Evolutionary conservation across 2,888 invertebrate genomes (phyloP), one percentile per base, ranked within the genome.

Genomic region (Scrobipalpa atriplicella): DNA sequence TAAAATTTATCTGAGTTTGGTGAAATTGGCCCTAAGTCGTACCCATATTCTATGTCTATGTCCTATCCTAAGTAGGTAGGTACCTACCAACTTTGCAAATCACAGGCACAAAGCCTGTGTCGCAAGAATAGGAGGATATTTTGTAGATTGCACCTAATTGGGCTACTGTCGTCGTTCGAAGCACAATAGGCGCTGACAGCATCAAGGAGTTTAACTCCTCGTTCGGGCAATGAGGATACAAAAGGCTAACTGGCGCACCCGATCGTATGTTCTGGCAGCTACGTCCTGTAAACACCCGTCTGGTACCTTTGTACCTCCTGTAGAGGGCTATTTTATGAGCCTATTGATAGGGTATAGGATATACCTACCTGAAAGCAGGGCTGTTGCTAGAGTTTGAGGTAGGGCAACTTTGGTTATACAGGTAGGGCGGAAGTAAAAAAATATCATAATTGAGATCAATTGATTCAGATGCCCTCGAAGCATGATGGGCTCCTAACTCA

Each of bases 221-320:
- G 84, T 85, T 84, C 80, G 76, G 78, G 77, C 86, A 87, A 83
- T 86, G 82, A 84, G 78, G 73, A 74, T 78, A 91, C 90, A 91
- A 91, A 56, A 83, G 79, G 86, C 77, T 71, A 77, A 78, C 74
- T 73, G 75, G 73, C 72, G 64, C 75, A 70, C 69, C 71, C 80
- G 82, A 81, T 86, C 77, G 84, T 85, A 82, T 76, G 80, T 80
- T 86, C 85, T 80, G 79, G 81, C 75, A 71, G 73, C 72, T 69
- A 82, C 88, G 84, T 87, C 86, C 86, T 87, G 88, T 84, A 82
- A 85, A 85, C 85, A 84, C 76, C 64, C 21, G n/a, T 16, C 29
- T 58, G 18, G 36, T 58, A 58, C 58, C 29, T 29, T 70, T 73
- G 16, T 47, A 70, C 78, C 73, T 64, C 47, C 51, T 62, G 62